Conservation (phyloP, 1,140 invertebrate species). For the Hydropsyche tenuis region DNA sequence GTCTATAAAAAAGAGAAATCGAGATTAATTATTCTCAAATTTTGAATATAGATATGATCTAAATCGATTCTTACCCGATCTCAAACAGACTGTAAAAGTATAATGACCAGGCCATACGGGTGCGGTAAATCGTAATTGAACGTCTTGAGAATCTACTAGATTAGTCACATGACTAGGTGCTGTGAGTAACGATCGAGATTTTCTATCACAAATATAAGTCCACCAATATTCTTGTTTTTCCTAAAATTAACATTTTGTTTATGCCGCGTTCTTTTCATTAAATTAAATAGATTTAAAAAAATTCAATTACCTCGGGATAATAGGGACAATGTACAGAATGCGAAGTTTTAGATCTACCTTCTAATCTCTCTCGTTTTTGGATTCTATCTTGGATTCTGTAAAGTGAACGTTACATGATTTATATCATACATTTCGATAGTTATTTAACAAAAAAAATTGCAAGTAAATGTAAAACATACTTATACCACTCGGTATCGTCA, state of each 20-base stretch:
- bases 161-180: slow-evolving; percentile 91
- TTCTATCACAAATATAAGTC: slow-evolving; percentile 96
- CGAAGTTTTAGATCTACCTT: slow-evolving; percentile 92
- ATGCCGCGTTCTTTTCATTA: not conserved
- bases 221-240: slow-evolving; percentile 99
- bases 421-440: too few species aligned
- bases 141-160: slow-evolving; percentile 79
- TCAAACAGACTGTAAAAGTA: slow-evolving; percentile 91
- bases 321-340: slow-evolving; percentile 96
- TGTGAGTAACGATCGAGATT: slow-evolving; percentile 87
- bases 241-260: slow-evolving; percentile 52
- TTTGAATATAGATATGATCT: slow-evolving; percentile 8
- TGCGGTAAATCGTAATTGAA: slow-evolving; percentile 95
- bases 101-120: slow-evolving; percentile 92
- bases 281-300: not conserved
- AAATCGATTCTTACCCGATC: slow-evolving; percentile 67
- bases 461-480: slow-evolving; percentile 51
- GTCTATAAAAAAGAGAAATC: slow-evolving; percentile 66
- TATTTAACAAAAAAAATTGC: not conserved
- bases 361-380: slow-evolving; percentile 85
- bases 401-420: too few species aligned
- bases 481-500: slow-evolving; percentile 78
- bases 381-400: slow-evolving; percentile 73
- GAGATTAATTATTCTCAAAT: slow-evolving; percentile 5
- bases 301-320: slow-evolving; percentile 79